Evolutionary conservation across 1,140 invertebrate species (phyloP).

Genomic region (Heliothis virescens): DNA sequence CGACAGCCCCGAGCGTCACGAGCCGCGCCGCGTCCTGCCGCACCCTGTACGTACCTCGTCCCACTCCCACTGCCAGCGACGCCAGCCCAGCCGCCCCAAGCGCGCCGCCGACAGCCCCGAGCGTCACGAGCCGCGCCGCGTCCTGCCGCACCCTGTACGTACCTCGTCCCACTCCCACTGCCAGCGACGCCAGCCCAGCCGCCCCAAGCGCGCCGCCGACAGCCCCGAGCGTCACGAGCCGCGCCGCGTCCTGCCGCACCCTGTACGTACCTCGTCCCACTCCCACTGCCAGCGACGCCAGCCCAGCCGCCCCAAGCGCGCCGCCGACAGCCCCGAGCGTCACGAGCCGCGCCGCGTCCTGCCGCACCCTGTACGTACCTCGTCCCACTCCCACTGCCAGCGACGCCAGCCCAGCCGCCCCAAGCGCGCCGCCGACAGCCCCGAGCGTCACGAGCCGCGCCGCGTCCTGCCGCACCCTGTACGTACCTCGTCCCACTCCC

Average conservation of each 20-base stretch:
- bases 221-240: background rate
- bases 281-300: background rate
- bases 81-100: constrained; percentile 1
- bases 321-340: background rate
- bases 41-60: constrained; percentile 2
- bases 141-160: constrained; percentile 15
- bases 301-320: background rate
- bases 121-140: background rate
- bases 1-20: background rate
- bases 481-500: background rate
- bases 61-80: background rate
- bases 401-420: background rate
- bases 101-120: background rate
- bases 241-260: background rate
- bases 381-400: background rate
- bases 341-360: background rate
- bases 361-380: constrained; percentile 2
- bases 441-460: background rate
- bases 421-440: background rate
- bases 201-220: constrained; percentile 2
- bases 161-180: background rate
- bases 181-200: background rate
- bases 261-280: background rate
- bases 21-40: background rate
- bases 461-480: constrained; percentile 7